A percentile compares a stretch with the other conserved stretches of the same genome.
Conservation (phyloP, 2,113 vertebrate species). For the Brachyhypopomus gauderio region DNA sequence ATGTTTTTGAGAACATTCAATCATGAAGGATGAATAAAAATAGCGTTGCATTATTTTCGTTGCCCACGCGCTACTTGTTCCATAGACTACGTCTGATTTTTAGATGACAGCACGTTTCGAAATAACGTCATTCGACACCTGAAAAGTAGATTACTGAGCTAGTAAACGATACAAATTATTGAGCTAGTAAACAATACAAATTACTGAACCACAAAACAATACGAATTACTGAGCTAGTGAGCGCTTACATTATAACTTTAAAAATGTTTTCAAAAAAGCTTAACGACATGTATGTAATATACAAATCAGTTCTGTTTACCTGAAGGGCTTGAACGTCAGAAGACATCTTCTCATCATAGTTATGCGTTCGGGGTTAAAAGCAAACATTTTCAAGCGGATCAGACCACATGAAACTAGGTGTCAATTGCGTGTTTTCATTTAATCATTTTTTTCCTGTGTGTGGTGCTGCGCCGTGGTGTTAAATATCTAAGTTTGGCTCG, state of each 20-base stretch:
- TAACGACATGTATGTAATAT: neutral
- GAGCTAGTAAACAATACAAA: too few relatives aligned
- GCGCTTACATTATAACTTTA: too few relatives aligned
- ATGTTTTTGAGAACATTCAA: too few relatives aligned
- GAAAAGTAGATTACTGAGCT: slow-evolving; percentile 1
- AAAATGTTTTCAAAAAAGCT: neutral
- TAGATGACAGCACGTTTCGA: too few relatives aligned
- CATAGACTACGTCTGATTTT: too few relatives aligned
- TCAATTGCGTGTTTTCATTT: slow-evolving; percentile 10
- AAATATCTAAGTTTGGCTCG: neutral
- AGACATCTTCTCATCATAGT: slow-evolving; percentile 96
- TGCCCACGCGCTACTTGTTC: too few relatives aligned
- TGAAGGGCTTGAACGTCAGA: slow-evolving; percentile 95
- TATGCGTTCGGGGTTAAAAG: slow-evolving; percentile 84
- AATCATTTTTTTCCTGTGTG: neutral
- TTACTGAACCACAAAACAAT: too few relatives aligned
- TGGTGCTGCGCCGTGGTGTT: neutral
- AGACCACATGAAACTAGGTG: slow-evolving; percentile 50
- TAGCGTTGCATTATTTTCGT: too few relatives aligned
- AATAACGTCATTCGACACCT: neutral
- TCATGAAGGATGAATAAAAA: too few relatives aligned
- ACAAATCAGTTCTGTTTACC: slow-evolving; percentile 74
- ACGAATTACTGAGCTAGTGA: too few relatives aligned
- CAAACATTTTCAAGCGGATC: slow-evolving; percentile 67
- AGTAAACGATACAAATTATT: neutral